Evolutionary conservation across 1,140 invertebrate genomes (phyloP), one percentile per base, ranked within the genome.

Genomic region (Drosophila ercepeae): DNA sequence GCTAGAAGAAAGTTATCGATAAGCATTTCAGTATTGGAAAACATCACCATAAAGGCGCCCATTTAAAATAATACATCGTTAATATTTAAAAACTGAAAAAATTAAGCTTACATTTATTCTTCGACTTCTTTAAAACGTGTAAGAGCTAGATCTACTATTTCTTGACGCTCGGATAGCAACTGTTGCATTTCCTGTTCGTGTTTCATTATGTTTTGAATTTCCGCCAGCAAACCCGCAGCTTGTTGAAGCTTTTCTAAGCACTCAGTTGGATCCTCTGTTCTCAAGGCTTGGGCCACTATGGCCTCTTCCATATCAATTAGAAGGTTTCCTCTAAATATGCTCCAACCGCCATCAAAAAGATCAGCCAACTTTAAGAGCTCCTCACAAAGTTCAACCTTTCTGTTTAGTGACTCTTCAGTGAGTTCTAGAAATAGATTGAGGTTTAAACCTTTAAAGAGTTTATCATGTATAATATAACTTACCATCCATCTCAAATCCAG

Each of bases 251-350:
- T 81, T 3, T 23, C 48, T 13, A 77, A 44, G n/a, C 82, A 57
- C 14, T 76, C 59, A 3, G 2, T 3, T 11, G 68, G 13, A 3
- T 74, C 51, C 9, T 76, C 23, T 11, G 42, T 14, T 64, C 92
- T 90, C 48, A 93, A 92, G 0, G 93, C 92, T 61, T 93, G 92
- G 5, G 94, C 83, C 0, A 93, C 91, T 67, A 94, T 84, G 0
- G 93, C 92, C 21, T 93, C 92, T 76, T 95, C 94, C 13, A 95
- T 78, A 67, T 95, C 95, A 21, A 95, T 92, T 0, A 95, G 89
- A 23, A 96, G 90, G 13, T 93, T 92, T 0, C 94, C 94, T 7
- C 94, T 89, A 54, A 95, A 93, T 50, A 93, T 92, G 3, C 93
- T 93, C 84, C 92, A 92, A 0, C 95, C 95, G 44, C 94, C 94